Evolutionary conservation across 1,140 invertebrate species (phyloP), one percentile per base, ranked within the genome.

Genomic region (Drosophila pachea): DNA sequence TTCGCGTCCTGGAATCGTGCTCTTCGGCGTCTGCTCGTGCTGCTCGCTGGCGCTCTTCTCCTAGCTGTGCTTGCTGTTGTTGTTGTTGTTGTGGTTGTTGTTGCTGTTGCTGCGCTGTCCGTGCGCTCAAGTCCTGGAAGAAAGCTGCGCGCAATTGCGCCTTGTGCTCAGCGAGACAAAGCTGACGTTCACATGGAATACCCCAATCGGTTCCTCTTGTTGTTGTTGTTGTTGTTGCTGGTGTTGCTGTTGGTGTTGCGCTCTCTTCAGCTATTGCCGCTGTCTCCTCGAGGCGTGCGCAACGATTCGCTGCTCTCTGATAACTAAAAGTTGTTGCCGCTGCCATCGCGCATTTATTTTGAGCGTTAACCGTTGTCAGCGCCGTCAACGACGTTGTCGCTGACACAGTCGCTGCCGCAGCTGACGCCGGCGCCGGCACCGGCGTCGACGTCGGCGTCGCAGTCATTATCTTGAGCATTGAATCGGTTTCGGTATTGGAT

Each of bases 321-420:
- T 88, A 83, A 87, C 86, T 87, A 78, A 87, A 81, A 63, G 77
- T 73, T 67, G 74, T 84, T 74, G 70, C 74, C 86, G 68, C 75
- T 82, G 66, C 86, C 53, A 53, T 52, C 77, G 74, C 69, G 59
- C 77, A 88, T 87, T 87, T 87, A 87, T 87, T 88, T 86, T 87
- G 79, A 68, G 71, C 76, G 67, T 87, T 83, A 82, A 87, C 78
- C 75, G 67, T 68, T 74, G 72, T 68, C 75, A 49, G 42, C 43
- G 55, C 16, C 45, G 50, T 7, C 47, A 52, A 22, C 45, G 53
- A 5, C 38, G 63, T n/a, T 47, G 56, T 11, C 45, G 52, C 33
- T 36, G 56, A 5, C 45, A 14, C 36, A 49, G 67, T 31, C 29
- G 64, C 35, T 55, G 73, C 32, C 59, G 73, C 47, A 40, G 73